phyloP scores from a whole-genome alignment of 2,888 invertebrate species.

The Dryococelus australis region DNA sequence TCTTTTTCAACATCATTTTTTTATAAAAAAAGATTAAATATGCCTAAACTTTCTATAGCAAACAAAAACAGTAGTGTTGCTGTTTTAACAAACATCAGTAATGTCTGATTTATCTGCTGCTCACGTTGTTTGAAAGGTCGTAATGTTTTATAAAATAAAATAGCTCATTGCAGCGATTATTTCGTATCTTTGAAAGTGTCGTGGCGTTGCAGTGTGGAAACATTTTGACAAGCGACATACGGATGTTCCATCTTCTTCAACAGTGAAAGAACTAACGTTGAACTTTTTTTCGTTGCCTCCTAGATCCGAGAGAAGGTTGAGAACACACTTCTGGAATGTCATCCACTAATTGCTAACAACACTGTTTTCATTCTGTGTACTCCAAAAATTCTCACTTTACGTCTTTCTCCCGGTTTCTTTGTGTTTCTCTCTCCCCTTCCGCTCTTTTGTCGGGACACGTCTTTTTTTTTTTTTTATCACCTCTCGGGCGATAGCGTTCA shows the following conservation, averaged over 20 bases:
- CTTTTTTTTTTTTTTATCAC: constrained; percentile 12
- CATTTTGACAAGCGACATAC: background rate
- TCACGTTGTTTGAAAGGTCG: too few relatives aligned
- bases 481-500: background rate
- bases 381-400: constrained; percentile 5
- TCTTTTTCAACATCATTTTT: too few relatives aligned
- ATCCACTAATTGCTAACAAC: constrained; percentile 16
- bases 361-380: background rate
- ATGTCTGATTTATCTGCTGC: too few relatives aligned
- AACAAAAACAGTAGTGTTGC: too few relatives aligned
- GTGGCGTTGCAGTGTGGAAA: background rate
- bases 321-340: constrained; percentile 16
- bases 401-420: background rate
- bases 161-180: background rate
- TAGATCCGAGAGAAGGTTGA: background rate
- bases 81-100: too few relatives aligned
- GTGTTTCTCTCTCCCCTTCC: constrained; percentile 2
- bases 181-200: background rate
- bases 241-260: background rate
- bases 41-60: too few relatives aligned
- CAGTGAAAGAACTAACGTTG: background rate
- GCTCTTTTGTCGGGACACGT: background rate
- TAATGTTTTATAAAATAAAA: background rate
- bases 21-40: too few relatives aligned
- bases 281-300: background rate